phyloP scores from a whole-genome alignment of 2,888 invertebrate species.

The Altica lythri region DNA sequence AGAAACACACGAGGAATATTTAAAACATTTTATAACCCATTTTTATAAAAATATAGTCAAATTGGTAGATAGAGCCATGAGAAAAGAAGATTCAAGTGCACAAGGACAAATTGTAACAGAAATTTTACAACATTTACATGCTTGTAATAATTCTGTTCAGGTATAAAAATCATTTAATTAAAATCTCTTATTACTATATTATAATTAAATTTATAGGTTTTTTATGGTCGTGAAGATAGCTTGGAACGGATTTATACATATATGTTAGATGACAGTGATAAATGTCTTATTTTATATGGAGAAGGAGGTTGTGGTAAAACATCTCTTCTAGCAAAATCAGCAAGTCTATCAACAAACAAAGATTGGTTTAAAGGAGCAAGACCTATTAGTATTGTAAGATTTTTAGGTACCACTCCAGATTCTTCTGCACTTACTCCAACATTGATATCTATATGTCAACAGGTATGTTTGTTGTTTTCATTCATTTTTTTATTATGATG shows the following conservation, averaged over 20 bases:
- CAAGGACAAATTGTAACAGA: conserved; percentile 94
- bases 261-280: conserved; percentile 82
- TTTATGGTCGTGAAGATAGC: conserved; percentile 90
- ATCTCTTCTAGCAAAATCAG: conserved; percentile 90
- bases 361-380: conserved; percentile 76
- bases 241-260: conserved; percentile 78
- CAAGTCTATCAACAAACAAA: conserved; percentile 72
- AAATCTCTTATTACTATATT: neutral
- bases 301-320: conserved; percentile 99
- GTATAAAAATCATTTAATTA: no score
- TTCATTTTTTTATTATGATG: no score
- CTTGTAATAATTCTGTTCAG: conserved; percentile 91
- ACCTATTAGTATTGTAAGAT: conserved; percentile 87
- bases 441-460: conserved; percentile 92
- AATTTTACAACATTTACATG: conserved; percentile 92
- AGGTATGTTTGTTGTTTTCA: no score
- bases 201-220: conserved; percentile 63
- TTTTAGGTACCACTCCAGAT: conserved; percentile 96
- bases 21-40: conserved; percentile 91
- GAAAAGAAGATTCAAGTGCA: conserved; percentile 92
- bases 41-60: conserved; percentile 92
- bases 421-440: conserved; percentile 94
- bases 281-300: conserved; percentile 90
- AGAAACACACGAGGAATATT: conserved; percentile 91
- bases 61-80: conserved; percentile 92